Evolutionary conservation across 2,797 vertebrate species (phyloP).

Genomic region (Mormyrops boulengeri): DNA sequence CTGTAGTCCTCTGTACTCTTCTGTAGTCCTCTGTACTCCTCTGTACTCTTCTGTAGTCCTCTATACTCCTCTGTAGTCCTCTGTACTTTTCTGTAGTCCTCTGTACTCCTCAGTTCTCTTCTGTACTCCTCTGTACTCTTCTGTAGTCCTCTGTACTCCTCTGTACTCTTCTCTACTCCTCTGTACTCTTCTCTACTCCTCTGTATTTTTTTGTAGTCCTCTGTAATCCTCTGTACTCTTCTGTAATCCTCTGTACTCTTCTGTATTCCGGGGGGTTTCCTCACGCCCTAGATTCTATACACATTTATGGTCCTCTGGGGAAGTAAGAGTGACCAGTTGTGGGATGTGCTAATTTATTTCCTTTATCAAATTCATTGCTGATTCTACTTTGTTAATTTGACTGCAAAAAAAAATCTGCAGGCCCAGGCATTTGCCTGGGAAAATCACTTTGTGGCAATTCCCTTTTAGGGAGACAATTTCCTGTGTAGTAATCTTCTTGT

Average conservation of each 20-base stretch:
- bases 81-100: too few species aligned
- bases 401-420: conserved; percentile 43
- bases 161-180: too few species aligned
- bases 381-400: conserved; percentile 36
- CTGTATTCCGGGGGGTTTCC: neutral
- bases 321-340: neutral
- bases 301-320: neutral
- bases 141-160: too few species aligned
- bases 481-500: conserved; percentile 50
- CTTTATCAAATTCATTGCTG: conserved; percentile 46
- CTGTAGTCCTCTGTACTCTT: too few species aligned
- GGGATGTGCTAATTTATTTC: conserved; percentile 37
- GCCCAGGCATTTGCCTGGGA: conserved; percentile 32
- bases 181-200: neutral
- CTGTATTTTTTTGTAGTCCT: neutral
- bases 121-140: neutral
- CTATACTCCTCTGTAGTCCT: too few species aligned
- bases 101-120: too few species aligned
- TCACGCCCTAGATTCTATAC: neutral
- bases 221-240: neutral
- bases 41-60: too few species aligned
- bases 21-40: too few species aligned
- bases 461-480: conserved; percentile 37
- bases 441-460: conserved; percentile 42
- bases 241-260: neutral